Percentiles rank a stretch among this genome's conserved stretches.
These are phyloP conservation scores for Mormyrus hasselquistii DNA, from an alignment of 2,797 vertebrate genomes.

Conservation along the genomic window DNA sequence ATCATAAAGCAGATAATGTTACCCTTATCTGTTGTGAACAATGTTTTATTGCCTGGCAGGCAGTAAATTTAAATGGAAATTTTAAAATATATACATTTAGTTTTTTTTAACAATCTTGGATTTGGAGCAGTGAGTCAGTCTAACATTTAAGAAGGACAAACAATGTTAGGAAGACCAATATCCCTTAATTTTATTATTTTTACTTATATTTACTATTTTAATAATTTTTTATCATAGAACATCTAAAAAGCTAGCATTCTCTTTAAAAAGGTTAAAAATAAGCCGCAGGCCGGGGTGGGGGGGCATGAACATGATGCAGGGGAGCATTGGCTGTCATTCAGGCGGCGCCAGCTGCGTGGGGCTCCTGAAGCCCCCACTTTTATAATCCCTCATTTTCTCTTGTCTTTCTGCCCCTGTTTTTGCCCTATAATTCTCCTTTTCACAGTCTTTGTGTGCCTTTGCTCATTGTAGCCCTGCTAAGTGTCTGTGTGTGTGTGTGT, in stretches of 20 bases:
- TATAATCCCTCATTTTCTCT: not conserved
- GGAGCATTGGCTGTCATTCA: not conserved
- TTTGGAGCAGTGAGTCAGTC: not conserved
- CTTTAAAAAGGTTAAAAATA: not conserved
- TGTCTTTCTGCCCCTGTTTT: constrained; percentile 3
- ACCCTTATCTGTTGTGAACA: not conserved
- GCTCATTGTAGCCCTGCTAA: not conserved
- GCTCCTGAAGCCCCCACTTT: not conserved
- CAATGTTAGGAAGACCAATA: not conserved
- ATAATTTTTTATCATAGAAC: not conserved
- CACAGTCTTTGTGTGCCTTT: constrained; percentile 6
- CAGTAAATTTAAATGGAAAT: not conserved
- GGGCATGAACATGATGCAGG: not conserved
- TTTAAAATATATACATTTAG: not conserved
- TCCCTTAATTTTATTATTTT: not conserved
- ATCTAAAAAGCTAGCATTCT: not conserved
- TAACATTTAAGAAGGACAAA: not conserved
- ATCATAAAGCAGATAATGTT: not conserved
- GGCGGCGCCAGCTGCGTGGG: not conserved
- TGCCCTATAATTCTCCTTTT: constrained; percentile 12
- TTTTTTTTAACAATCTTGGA: not conserved
- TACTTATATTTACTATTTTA: not conserved
- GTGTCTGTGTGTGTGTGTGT: not conserved
- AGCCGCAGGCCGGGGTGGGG: not conserved
- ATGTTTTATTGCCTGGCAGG: not conserved